These are phyloP conservation scores for Protodeltote pygarga DNA, from an alignment of 2,888 invertebrate species.

Conservation along the genomic window DNA sequence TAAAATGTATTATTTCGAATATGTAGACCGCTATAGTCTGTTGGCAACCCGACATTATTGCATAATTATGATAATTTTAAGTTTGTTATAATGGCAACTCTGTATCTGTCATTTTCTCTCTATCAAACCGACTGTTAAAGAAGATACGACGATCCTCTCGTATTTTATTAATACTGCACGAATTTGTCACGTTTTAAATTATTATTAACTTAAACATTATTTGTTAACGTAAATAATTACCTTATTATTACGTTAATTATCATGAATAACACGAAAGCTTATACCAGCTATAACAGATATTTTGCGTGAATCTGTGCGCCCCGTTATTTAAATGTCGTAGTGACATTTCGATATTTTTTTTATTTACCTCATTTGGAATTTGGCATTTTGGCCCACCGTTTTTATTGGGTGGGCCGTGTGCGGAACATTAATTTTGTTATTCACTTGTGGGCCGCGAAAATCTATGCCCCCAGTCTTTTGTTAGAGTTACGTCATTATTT, in stretches of 20 bases:
- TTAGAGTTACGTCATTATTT: conserved; percentile 45
- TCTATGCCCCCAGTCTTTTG: conserved; percentile 60
- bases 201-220: no score
- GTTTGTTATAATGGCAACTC: no score
- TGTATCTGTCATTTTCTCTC: no score
- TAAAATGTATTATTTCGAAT: no score
- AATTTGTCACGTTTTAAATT: no score
- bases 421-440: conserved; percentile 84
- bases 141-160: no score
- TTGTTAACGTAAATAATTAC: no score
- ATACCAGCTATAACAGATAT: conserved; percentile 7
- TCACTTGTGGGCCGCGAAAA: conserved; percentile 53
- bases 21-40: no score
- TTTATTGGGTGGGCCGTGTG: conserved; percentile 78
- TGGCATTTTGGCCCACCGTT: conserved; percentile 78
- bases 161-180: no score
- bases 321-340: conserved; percentile 68
- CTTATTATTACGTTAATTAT: conserved; percentile 1
- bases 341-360: conserved; percentile 80
- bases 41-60: no score
- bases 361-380: conserved; percentile 84
- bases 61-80: no score
- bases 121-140: no score
- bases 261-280: conserved; percentile 5
- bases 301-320: conserved; percentile 18